Conservation (phyloP, 2,113 vertebrate species). For the Epinephelus lanceolatus region DNA sequence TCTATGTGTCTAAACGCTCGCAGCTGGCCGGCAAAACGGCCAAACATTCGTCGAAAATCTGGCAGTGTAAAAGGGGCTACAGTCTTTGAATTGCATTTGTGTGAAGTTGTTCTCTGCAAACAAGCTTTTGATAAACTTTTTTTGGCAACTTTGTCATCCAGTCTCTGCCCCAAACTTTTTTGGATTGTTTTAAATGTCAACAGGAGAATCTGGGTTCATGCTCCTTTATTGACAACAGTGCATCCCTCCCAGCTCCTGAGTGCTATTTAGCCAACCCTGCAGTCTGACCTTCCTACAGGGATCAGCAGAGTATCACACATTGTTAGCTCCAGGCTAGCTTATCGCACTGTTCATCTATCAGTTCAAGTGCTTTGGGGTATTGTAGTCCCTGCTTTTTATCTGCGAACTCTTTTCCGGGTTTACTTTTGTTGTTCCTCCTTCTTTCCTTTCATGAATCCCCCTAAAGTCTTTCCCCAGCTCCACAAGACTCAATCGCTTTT, state of each 20-base stretch:
- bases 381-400: constrained; percentile 17
- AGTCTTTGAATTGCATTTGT: not conserved
- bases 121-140: not conserved
- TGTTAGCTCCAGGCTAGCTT: not conserved
- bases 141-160: not conserved
- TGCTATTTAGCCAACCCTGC: not conserved
- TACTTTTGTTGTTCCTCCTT: constrained; percentile 7
- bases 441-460: not conserved
- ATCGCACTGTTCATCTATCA: constrained; percentile 10
- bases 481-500: not conserved
- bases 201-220: not conserved
- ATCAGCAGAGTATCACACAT: constrained; percentile 1
- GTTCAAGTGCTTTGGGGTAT: constrained; percentile 17
- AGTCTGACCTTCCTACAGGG: not conserved
- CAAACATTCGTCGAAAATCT: too few relatives aligned
- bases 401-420: constrained; percentile 8
- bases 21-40: too few relatives aligned
- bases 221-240: constrained; percentile 1
- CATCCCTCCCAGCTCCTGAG: not conserved
- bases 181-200: not conserved
- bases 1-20: too few relatives aligned
- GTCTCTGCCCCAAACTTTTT: not conserved
- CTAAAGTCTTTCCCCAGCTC: not conserved
- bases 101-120: not conserved
- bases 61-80: too few relatives aligned